Conservation (phyloP, 2,888 invertebrate genomes). For the Cryptocheilus praepositus region DNA sequence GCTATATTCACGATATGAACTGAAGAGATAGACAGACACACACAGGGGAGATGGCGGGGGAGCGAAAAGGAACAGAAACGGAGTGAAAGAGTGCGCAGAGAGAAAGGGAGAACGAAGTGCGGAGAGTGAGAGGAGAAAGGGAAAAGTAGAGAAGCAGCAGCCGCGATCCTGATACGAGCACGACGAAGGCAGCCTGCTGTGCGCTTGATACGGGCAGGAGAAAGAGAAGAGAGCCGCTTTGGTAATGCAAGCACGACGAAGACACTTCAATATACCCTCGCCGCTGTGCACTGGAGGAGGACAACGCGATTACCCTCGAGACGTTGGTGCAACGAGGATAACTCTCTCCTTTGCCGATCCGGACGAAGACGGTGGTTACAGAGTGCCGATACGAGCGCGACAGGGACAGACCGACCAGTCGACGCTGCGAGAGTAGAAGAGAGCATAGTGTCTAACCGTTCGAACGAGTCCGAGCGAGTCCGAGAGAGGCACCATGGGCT, state of each 20-base stretch:
- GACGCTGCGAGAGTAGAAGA: not conserved
- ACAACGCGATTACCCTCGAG: not conserved
- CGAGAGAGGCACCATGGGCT: slow-evolving; percentile 21
- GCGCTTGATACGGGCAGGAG: no score
- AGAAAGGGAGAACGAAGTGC: slow-evolving; percentile 8
- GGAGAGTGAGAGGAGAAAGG: slow-evolving; percentile 13
- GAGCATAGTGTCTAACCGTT: slow-evolving; percentile 6
- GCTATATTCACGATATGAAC: no score
- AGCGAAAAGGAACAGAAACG: not conserved
- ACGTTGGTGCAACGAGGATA: no score
- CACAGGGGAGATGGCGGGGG: slow-evolving; percentile 8
- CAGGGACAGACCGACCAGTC: not conserved
- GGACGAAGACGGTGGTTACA: not conserved
- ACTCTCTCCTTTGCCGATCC: no score
- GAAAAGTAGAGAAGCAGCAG: slow-evolving; percentile 17
- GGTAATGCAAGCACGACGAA: no score
- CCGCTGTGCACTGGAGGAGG: slow-evolving; percentile 27
- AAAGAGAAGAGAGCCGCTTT: no score
- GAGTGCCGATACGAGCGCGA: slow-evolving; percentile 2
- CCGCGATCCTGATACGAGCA: slow-evolving; percentile 5
- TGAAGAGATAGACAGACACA: slow-evolving; percentile 9
- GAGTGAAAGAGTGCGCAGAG: not conserved
- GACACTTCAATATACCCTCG: no score
- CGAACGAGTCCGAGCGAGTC: slow-evolving; percentile 10
- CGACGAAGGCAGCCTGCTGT: not conserved